These are phyloP conservation scores for Epizoanthus ramosus DNA, from an alignment of 92 coral and sea anemone genomes.

Conservation along the genomic window DNA sequence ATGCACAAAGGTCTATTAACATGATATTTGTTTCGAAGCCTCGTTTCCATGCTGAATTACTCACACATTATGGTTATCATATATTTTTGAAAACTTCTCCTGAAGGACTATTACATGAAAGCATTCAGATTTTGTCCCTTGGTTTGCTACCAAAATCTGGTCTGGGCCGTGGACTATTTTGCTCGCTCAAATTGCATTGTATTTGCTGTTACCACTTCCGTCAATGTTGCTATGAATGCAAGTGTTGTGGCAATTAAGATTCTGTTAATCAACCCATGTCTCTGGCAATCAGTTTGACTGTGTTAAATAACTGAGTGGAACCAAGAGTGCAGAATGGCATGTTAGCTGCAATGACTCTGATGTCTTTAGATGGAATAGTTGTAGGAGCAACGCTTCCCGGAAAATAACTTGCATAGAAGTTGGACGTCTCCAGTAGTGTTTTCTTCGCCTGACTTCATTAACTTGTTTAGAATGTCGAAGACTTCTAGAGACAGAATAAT, in stretches of 20 bases:
- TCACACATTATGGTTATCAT: conserved; percentile 7
- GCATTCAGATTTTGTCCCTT: conserved; percentile 54
- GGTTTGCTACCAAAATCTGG: conserved; percentile 51
- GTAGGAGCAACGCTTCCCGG: conserved; percentile 56
- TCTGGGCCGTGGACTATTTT: too few species aligned
- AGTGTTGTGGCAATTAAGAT: too few species aligned
- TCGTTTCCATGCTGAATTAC: conserved; percentile 37
- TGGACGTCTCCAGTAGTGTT: conserved; percentile 62
- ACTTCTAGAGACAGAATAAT: conserved; percentile 56
- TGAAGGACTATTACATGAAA: conserved; percentile 36
- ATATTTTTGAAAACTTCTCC: conserved; percentile 24
- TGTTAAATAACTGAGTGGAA: conserved; percentile 54
- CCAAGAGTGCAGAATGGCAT: conserved; percentile 66
- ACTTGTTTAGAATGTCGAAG: conserved; percentile 49
- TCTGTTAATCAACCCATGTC: too few species aligned
- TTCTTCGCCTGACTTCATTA: conserved; percentile 56
- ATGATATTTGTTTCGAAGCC: neutral
- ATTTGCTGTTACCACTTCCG: too few species aligned
- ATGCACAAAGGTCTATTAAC: neutral
- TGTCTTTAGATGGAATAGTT: conserved; percentile 57
- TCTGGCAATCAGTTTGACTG: conserved; percentile 59
- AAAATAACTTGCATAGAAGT: conserved; percentile 59
- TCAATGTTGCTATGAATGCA: too few species aligned
- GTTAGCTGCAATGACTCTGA: conserved; percentile 32
- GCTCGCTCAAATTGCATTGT: too few species aligned